Percentiles rank a stretch among this genome's conserved stretches.
Evolutionary conservation across 2,797 vertebrate genomes (phyloP).

Genomic region (Tamandua tetradactyla): DNA sequence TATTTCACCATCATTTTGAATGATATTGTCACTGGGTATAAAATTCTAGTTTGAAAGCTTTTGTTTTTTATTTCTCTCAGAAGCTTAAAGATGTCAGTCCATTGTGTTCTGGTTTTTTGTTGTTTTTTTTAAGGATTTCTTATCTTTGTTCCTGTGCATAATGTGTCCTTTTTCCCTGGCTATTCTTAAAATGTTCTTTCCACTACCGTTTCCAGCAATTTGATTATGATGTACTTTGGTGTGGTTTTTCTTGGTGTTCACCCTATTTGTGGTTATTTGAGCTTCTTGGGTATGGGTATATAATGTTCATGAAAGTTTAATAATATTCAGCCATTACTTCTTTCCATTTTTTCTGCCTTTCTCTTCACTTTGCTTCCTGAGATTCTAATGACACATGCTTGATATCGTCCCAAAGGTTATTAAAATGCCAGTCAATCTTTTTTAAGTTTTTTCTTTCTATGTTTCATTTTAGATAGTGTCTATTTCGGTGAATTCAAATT

Average conservation of each 20-base stretch:
- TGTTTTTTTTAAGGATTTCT: neutral
- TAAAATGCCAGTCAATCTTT: neutral
- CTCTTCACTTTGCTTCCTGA: neutral
- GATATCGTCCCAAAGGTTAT: neutral
- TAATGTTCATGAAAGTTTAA: neutral
- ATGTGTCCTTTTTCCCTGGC: neutral
- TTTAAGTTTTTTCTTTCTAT: neutral
- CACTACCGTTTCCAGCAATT: neutral
- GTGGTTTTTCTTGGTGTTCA: neutral
- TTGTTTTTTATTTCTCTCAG: neutral
- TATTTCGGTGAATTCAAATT: neutral
- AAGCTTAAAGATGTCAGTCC: neutral
- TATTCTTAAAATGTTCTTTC: neutral
- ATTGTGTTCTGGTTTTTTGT: neutral
- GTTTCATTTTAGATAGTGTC: neutral
- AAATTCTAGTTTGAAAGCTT: neutral
- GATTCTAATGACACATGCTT: neutral
- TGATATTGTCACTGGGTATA: neutral
- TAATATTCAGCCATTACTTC: neutral
- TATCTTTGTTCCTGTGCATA: neutral
- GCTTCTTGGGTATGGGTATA: neutral
- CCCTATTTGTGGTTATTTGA: neutral
- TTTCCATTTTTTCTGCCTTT: neutral
- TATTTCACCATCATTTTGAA: neutral
- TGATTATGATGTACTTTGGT: neutral